These are phyloP conservation scores for Proterorhinus semilunaris DNA, from an alignment of 2,113 vertebrate genomes.

Conservation along the genomic window DNA sequence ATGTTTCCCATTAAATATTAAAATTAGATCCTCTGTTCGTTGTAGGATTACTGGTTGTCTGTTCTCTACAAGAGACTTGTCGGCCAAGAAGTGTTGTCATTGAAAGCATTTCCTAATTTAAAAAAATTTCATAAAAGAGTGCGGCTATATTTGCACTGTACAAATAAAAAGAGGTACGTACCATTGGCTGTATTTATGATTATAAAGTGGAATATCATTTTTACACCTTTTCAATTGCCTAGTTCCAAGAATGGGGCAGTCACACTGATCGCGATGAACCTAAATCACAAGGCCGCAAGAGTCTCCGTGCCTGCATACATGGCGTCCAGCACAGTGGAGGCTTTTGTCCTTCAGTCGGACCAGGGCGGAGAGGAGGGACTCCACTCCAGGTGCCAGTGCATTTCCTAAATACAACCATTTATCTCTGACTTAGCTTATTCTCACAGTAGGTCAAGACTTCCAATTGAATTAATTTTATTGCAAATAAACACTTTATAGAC, in stretches of 20 bases:
- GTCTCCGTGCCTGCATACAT: conserved; percentile 70
- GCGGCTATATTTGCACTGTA: conserved; percentile 89
- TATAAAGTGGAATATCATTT: neutral
- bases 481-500: no score
- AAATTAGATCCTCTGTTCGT: neutral
- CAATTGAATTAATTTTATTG: neutral
- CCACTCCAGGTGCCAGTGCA: conserved; percentile 85
- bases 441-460: neutral
- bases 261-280: conserved; percentile 86
- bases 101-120: conserved; percentile 20
- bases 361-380: conserved; percentile 74
- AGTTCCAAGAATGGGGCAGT: conserved; percentile 83
- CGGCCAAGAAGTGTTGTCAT: conserved; percentile 82
- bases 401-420: conserved; percentile 18
- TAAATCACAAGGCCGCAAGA: conserved; percentile 68
- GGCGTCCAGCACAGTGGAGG: conserved; percentile 76
- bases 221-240: conserved; percentile 49
- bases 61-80: conserved; percentile 90
- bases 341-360: conserved; percentile 83
- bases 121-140: conserved; percentile 51
- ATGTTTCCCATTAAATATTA: neutral
- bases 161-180: conserved; percentile 79
- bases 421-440: neutral
- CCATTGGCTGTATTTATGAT: neutral
- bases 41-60: conserved; percentile 94